These are phyloP conservation scores for Cherax quadricarinatus DNA, from an alignment of 1,140 invertebrate genomes.

Conservation along the genomic window DNA sequence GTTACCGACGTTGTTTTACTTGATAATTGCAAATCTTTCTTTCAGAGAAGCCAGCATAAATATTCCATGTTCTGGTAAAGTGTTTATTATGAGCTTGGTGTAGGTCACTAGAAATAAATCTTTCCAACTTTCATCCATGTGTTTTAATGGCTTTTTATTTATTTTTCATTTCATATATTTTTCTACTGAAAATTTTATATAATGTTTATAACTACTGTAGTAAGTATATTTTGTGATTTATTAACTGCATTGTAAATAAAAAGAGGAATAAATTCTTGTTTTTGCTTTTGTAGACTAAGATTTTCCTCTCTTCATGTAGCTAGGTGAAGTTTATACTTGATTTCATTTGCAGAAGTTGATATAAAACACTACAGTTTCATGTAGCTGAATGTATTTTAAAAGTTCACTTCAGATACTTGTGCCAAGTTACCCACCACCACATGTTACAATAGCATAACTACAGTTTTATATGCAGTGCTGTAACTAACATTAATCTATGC, in stretches of 20 bases:
- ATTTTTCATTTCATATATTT: neutral
- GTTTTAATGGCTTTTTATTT: conserved; percentile 15
- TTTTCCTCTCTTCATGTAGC: neutral
- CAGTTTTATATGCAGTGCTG: no score
- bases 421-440: no score
- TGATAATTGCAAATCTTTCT: neutral
- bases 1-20: conserved; percentile 4
- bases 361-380: no score
- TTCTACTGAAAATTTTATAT: neutral
- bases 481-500: no score
- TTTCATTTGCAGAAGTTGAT: no score
- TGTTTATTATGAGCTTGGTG: neutral
- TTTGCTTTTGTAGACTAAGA: neutral
- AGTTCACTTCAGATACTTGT: no score
- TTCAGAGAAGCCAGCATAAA: neutral
- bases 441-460: no score
- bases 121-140: neutral
- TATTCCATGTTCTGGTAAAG: neutral
- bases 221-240: conserved; percentile 4
- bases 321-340: neutral
- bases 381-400: no score
- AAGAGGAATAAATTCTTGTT: conserved; percentile 3
- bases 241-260: conserved; percentile 4
- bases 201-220: neutral
- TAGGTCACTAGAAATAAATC: neutral